Conservation (phyloP, 2,113 vertebrate species). For the Hyaena hyaena region DNA sequence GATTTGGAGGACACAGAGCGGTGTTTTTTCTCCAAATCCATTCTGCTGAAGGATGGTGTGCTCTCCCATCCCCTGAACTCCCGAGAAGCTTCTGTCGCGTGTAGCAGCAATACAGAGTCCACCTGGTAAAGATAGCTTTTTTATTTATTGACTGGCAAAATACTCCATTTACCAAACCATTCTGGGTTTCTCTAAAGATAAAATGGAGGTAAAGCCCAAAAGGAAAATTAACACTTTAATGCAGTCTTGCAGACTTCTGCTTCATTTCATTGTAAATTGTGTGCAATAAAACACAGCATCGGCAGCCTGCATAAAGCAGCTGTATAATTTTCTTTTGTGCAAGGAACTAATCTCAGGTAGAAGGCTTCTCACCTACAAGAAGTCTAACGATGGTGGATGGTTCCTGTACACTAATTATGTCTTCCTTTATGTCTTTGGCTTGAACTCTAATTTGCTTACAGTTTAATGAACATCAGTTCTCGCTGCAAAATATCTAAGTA, state of each 20-base stretch:
- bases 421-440: slow-evolving; percentile 79
- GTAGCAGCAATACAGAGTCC: neutral
- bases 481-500: slow-evolving; percentile 66
- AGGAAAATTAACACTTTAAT: slow-evolving; percentile 80
- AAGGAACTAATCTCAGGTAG: slow-evolving; percentile 70
- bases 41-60: neutral
- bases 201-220: slow-evolving; percentile 77
- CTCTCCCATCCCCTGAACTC: neutral
- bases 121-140: slow-evolving; percentile 62
- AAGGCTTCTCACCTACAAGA: slow-evolving; percentile 77
- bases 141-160: slow-evolving; percentile 78
- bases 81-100: neutral
- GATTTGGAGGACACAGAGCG: neutral
- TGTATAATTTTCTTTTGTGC: slow-evolving; percentile 74
- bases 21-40: neutral
- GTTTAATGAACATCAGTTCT: slow-evolving; percentile 74
- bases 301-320: slow-evolving; percentile 58
- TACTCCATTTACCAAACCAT: slow-evolving; percentile 69
- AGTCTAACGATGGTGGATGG: slow-evolving; percentile 52
- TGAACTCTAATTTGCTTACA: slow-evolving; percentile 83
- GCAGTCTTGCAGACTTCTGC: slow-evolving; percentile 78
- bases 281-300: slow-evolving; percentile 74
- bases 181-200: slow-evolving; percentile 71
- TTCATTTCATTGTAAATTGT: slow-evolving; percentile 84
- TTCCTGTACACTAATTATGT: slow-evolving; percentile 77